Evolutionary conservation across 2,113 vertebrate species (phyloP).

Genomic region (Carlito syrichta): DNA sequence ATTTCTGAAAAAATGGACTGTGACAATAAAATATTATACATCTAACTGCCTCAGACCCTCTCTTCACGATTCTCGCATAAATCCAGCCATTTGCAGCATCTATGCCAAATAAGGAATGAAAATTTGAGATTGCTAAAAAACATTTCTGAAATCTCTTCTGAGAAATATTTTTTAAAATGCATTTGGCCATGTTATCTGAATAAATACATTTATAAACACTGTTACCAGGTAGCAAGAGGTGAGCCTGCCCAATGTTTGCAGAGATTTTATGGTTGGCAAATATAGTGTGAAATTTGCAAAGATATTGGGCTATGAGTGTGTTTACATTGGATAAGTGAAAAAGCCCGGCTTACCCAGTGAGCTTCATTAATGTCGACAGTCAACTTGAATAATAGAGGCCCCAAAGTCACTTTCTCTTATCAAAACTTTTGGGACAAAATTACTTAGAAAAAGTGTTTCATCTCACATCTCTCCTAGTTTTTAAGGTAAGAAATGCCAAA

Average conservation of each 20-base stretch:
- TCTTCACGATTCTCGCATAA: background rate
- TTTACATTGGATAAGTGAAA: constrained; percentile 43
- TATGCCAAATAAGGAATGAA: background rate
- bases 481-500: background rate
- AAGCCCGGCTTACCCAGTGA: background rate
- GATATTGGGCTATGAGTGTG: background rate
- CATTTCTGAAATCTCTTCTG: background rate
- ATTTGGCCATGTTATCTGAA: constrained; percentile 30
- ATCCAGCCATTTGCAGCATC: background rate
- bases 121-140: constrained; percentile 13
- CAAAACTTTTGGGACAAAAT: constrained; percentile 18
- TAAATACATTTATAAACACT: constrained; percentile 50
- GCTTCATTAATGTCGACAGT: constrained; percentile 14
- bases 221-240: constrained; percentile 46
- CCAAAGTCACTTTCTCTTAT: constrained; percentile 14
- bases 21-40: background rate
- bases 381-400: constrained; percentile 16
- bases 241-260: constrained; percentile 15
- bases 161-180: constrained; percentile 29
- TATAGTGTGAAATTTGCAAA: constrained; percentile 48
- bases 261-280: constrained; percentile 51
- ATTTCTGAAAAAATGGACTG: constrained; percentile 22
- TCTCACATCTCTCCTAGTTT: background rate
- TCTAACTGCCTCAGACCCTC: background rate
- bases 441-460: constrained; percentile 31